Percentiles rank a stretch among this genome's conserved stretches.
Evolutionary conservation across 2,113 vertebrate genomes (phyloP).

Genomic region (Kryptolebias marmoratus): DNA sequence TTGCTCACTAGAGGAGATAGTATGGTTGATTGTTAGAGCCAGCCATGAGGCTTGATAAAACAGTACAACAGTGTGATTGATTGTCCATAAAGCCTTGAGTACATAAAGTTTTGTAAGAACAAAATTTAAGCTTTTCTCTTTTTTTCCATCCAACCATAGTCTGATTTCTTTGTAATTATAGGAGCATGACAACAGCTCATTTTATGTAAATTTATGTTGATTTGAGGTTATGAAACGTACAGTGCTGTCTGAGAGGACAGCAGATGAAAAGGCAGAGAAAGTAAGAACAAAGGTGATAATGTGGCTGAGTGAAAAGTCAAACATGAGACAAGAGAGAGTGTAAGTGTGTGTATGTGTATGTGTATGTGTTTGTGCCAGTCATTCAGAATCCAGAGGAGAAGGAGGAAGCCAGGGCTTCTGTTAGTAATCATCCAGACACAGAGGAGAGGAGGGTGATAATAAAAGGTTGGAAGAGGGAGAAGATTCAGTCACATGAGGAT

Average conservation of each 20-base stretch:
- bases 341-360: conserved; percentile 39
- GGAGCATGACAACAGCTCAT: conserved; percentile 27
- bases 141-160: not conserved
- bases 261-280: conserved; percentile 13
- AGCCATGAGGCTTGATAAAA: conserved; percentile 31
- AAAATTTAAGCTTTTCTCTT: conserved; percentile 36
- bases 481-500: conserved; percentile 94
- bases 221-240: conserved; percentile 6
- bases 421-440: conserved; percentile 87
- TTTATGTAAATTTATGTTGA: conserved; percentile 15
- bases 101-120: conserved; percentile 20
- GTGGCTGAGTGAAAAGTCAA: conserved; percentile 54
- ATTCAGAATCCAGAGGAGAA: conserved; percentile 71
- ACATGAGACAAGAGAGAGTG: conserved; percentile 39
- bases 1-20: conserved; percentile 22
- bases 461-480: conserved; percentile 67
- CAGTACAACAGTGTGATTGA: conserved; percentile 40
- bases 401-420: conserved; percentile 85
- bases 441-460: conserved; percentile 76
- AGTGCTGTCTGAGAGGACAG: conserved; percentile 10
- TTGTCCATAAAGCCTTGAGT: conserved; percentile 45
- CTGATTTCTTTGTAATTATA: conserved; percentile 23
- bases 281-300: conserved; percentile 35
- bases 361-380: conserved; percentile 47
- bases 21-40: conserved; percentile 48